phyloP scores from a whole-genome alignment of 2,797 vertebrate species.

The Tiaroga cobitis region DNA sequence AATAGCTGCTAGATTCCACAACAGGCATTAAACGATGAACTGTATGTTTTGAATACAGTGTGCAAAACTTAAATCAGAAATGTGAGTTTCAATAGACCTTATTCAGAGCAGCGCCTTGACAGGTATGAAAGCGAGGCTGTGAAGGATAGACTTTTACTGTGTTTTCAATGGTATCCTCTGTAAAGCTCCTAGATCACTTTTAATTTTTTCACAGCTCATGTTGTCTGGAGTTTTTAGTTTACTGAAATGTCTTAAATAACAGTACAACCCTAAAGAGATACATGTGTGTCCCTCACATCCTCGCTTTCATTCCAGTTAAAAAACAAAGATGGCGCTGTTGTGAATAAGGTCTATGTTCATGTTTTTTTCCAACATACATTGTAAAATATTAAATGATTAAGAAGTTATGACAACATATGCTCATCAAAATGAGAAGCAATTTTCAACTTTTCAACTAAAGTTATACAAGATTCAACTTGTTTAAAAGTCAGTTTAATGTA shows the following conservation, averaged over 20 bases:
- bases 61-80: neutral
- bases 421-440: too few species aligned
- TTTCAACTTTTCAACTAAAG: too few species aligned
- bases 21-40: constrained; percentile 32
- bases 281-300: neutral
- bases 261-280: neutral
- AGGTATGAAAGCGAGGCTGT: neutral
- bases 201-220: neutral
- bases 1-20: constrained; percentile 37
- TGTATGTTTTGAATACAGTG: constrained; percentile 8
- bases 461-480: too few species aligned
- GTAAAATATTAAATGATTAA: too few species aligned
- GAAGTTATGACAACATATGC: too few species aligned
- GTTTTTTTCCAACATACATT: neutral
- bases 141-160: neutral
- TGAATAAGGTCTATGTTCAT: neutral
- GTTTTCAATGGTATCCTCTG: too few species aligned
- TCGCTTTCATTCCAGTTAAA: neutral
- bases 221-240: neutral
- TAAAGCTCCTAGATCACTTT: neutral
- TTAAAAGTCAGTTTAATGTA: too few species aligned
- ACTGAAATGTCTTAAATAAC: neutral
- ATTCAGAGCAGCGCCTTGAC: neutral
- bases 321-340: neutral
- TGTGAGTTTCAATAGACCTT: neutral